A percentile compares a stretch with the other conserved stretches of the same genome.
phyloP scores from a whole-genome alignment of 1,140 invertebrate species.

The Pomacea maculata region DNA sequence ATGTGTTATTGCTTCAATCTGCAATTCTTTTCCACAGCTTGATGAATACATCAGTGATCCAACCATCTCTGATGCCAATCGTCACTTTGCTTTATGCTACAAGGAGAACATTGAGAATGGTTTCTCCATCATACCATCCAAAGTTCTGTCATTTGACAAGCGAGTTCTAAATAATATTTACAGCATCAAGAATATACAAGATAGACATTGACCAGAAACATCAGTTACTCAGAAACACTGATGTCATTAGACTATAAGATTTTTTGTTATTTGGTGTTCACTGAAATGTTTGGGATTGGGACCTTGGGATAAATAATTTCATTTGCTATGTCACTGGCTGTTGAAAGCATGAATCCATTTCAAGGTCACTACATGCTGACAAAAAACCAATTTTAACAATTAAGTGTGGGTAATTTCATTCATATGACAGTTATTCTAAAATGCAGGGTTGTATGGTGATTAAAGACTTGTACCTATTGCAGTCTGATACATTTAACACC shows the following conservation, averaged over 20 bases:
- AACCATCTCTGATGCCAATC: slow-evolving; percentile 79
- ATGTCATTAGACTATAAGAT: neutral
- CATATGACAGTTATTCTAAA: too few relatives aligned
- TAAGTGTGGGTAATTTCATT: too few relatives aligned
- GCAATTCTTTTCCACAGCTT: slow-evolving; percentile 68
- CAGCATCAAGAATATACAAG: slow-evolving; percentile 18
- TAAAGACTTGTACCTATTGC: too few relatives aligned
- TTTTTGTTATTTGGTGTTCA: neutral
- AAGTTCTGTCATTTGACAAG: slow-evolving; percentile 42
- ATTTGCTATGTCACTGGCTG: too few relatives aligned
- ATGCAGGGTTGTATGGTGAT: too few relatives aligned
- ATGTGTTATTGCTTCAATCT: neutral
- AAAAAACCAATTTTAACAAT: too few relatives aligned
- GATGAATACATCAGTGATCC: slow-evolving; percentile 78
- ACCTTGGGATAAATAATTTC: too few relatives aligned
- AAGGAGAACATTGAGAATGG: slow-evolving; percentile 29
- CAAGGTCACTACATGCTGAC: too few relatives aligned
- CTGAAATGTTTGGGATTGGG: neutral
- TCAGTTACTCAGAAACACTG: too few relatives aligned
- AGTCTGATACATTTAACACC: too few relatives aligned
- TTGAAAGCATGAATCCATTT: too few relatives aligned
- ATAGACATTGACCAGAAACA: neutral
- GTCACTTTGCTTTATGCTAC: slow-evolving; percentile 62
- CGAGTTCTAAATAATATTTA: slow-evolving; percentile 46
- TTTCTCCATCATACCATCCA: slow-evolving; percentile 29